These are phyloP conservation scores for Endotricha flammealis DNA, from an alignment of 2,888 invertebrate species.

Conservation along the genomic window DNA sequence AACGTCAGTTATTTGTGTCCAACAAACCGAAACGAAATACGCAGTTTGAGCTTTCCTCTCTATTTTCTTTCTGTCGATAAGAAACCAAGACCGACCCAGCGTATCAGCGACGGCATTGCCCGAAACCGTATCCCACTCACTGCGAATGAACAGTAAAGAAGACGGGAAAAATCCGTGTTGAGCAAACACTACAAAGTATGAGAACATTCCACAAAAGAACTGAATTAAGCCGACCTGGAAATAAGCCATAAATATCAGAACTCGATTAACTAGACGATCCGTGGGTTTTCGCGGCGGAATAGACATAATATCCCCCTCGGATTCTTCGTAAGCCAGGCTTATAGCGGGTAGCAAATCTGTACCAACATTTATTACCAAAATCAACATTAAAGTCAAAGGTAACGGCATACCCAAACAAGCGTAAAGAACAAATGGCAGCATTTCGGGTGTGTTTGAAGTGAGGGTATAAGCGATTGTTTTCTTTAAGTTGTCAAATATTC, in stretches of 20 bases:
- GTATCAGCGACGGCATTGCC: conserved; percentile 82
- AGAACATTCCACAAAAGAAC: conserved; percentile 87
- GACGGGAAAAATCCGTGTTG: conserved; percentile 86
- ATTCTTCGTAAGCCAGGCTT: conserved; percentile 86
- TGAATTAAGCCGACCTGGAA: conserved; percentile 93
- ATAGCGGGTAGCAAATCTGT: conserved; percentile 89
- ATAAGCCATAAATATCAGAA: conserved; percentile 88
- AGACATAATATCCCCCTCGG: conserved; percentile 87
- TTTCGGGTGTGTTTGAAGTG: conserved; percentile 91
- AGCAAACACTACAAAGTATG: conserved; percentile 88
- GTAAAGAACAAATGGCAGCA: conserved; percentile 88
- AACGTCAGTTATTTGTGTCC: conserved; percentile 87
- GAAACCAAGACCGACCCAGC: conserved; percentile 87
- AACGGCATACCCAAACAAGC: conserved; percentile 86
- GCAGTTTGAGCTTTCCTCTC: conserved; percentile 88
- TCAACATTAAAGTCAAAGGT: conserved; percentile 78
- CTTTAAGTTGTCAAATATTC: conserved; percentile 92
- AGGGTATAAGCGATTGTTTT: conserved; percentile 91
- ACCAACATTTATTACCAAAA: conserved; percentile 86
- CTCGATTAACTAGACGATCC: conserved; percentile 75
- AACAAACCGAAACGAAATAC: conserved; percentile 87
- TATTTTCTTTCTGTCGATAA: conserved; percentile 80
- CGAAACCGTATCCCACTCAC: conserved; percentile 84
- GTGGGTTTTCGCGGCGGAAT: conserved; percentile 73
- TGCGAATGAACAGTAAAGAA: conserved; percentile 82